A percentile compares a stretch with the other conserved stretches of the same genome.
These are phyloP conservation scores for Pteria penguin DNA, from an alignment of 2,888 invertebrate species.

Conservation along the genomic window DNA sequence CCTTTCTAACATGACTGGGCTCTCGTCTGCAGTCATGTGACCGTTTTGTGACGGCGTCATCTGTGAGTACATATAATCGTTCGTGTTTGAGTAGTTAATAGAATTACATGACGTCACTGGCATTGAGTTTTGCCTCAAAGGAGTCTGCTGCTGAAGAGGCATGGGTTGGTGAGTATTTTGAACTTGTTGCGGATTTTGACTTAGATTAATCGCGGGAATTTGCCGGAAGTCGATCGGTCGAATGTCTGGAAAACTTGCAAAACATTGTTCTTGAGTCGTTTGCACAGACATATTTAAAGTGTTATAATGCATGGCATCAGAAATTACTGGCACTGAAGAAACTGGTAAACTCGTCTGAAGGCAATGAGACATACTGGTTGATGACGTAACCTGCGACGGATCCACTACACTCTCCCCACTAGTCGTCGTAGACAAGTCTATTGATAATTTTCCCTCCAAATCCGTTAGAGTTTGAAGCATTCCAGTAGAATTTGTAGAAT, in stretches of 20 bases:
- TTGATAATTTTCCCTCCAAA: not conserved
- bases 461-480: not conserved
- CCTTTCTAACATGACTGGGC: constrained; percentile 58
- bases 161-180: not conserved
- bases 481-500: constrained; percentile 2
- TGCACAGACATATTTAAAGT: constrained; percentile 82
- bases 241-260: constrained; percentile 44
- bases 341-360: not conserved
- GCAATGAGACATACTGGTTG: constrained; percentile 8
- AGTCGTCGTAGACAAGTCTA: not conserved
- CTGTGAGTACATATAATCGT: constrained; percentile 26
- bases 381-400: not conserved
- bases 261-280: constrained; percentile 94
- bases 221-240: constrained; percentile 38
- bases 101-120: constrained; percentile 27
- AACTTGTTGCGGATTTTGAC: constrained; percentile 5
- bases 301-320: constrained; percentile 1
- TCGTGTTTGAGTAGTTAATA: constrained; percentile 13
- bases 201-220: constrained; percentile 16
- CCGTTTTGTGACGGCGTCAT: constrained; percentile 24
- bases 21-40: constrained; percentile 16
- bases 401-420: not conserved
- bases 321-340: not conserved
- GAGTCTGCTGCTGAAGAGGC: constrained; percentile 9
- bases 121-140: constrained; percentile 36